Conservation (phyloP, 1,140 invertebrate species). For the Drosophila quadrilineata region DNA sequence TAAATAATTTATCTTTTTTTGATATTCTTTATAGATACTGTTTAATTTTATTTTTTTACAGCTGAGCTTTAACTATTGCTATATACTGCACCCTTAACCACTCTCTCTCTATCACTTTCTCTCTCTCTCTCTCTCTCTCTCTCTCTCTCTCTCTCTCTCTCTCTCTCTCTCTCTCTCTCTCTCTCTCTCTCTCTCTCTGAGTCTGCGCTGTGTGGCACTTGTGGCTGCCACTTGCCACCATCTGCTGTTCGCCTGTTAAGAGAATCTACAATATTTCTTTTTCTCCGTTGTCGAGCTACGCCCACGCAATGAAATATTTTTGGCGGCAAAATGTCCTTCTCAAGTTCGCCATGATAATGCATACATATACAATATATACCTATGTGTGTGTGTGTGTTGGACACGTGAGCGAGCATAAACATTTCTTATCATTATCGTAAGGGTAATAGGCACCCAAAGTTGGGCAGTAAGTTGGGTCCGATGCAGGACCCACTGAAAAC, state of each 20-base stretch:
- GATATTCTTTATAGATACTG: not conserved
- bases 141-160: constrained; percentile 15
- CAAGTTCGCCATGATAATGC: constrained; percentile 55
- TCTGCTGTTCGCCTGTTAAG: constrained; percentile 61
- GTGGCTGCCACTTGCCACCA: not conserved
- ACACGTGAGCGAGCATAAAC: constrained; percentile 56
- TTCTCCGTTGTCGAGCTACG: constrained; percentile 65
- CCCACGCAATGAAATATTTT: constrained; percentile 62
- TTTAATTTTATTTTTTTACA: not conserved
- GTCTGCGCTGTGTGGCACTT: constrained; percentile 51
- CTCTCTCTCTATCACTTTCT: not conserved
- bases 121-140: constrained; percentile 12
- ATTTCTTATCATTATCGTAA: constrained; percentile 81
- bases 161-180: not conserved
- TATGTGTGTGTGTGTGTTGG: constrained; percentile 3
- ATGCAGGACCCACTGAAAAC: constrained; percentile 11
- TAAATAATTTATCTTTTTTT: not conserved
- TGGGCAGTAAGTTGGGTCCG: constrained; percentile 68
- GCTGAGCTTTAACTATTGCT: not conserved
- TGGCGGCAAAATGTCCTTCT: constrained; percentile 54
- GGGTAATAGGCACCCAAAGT: constrained; percentile 79
- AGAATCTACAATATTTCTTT: constrained; percentile 80
- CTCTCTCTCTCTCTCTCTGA: constrained; percentile 14
- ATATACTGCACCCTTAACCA: not conserved
- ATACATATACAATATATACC: constrained; percentile 27